phyloP scores from a whole-genome alignment of 2,888 invertebrate genomes.

The Hypena proboscidalis region DNA sequence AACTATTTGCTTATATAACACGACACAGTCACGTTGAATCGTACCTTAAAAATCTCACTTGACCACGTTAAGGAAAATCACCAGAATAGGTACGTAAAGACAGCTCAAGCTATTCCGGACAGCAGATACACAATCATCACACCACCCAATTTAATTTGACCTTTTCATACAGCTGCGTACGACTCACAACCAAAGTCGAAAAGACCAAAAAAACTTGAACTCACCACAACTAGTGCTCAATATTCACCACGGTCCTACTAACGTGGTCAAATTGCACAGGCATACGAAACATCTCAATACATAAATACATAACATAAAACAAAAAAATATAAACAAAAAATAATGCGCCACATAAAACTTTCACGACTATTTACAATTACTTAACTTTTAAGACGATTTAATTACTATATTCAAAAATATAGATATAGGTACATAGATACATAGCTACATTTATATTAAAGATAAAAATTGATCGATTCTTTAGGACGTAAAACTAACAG shows the following conservation, averaged over 20 bases:
- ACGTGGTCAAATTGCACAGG: constrained; percentile 55
- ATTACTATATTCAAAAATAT: constrained; percentile 81
- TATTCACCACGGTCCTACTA: constrained; percentile 40
- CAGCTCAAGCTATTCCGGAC: constrained; percentile 28
- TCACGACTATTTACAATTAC: constrained; percentile 82
- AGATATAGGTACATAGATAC: constrained; percentile 82
- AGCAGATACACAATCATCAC: constrained; percentile 15
- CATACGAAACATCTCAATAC: constrained; percentile 71
- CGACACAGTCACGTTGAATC: constrained; percentile 79
- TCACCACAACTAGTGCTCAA: constrained; percentile 26
- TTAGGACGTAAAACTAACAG: constrained; percentile 61
- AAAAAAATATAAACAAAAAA: constrained; percentile 70
- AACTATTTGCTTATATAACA: constrained; percentile 84
- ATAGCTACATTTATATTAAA: constrained; percentile 75
- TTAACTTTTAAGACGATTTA: constrained; percentile 74
- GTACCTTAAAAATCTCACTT: constrained; percentile 56
- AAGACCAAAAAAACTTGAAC: constrained; percentile 36
- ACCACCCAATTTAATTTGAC: constrained; percentile 20
- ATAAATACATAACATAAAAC: constrained; percentile 81
- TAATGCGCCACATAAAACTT: constrained; percentile 83
- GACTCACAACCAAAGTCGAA: constrained; percentile 42
- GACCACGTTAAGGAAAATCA: constrained; percentile 52
- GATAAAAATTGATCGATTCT: constrained; percentile 72
- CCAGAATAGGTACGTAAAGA: constrained; percentile 34
- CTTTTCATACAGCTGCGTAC: constrained; percentile 34